phyloP scores from a whole-genome alignment of 2,888 invertebrate genomes.

The Leptopilina drosophilae region DNA sequence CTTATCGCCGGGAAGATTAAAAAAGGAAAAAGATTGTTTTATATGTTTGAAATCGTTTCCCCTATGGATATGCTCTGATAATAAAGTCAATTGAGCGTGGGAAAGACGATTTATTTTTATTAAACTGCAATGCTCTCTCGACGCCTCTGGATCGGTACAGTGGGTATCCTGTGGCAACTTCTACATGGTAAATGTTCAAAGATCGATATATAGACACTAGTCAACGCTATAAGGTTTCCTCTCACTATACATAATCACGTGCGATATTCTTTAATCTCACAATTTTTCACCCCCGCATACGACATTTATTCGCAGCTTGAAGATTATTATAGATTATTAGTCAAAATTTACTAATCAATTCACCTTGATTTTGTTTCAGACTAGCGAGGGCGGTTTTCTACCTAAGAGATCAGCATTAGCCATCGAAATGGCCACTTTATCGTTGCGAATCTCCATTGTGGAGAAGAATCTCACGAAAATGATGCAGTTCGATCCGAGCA shows the following conservation, averaged over 20 bases:
- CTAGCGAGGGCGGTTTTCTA: conserved; percentile 71
- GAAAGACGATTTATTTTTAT: conserved; percentile 68
- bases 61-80: conserved; percentile 50
- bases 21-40: too few species aligned
- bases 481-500: conserved; percentile 98
- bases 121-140: conserved; percentile 53
- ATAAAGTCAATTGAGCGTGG: conserved; percentile 64
- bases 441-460: conserved; percentile 91
- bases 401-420: conserved; percentile 66
- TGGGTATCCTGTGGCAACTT: conserved; percentile 59
- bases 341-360: background rate
- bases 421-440: conserved; percentile 83
- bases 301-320: too few species aligned
- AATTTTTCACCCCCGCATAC: too few species aligned
- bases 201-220: conserved; percentile 56
- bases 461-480: conserved; percentile 95
- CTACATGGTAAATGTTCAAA: conserved; percentile 59
- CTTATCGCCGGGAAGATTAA: too few species aligned
- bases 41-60: too few species aligned
- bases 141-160: conserved; percentile 54
- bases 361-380: conserved; percentile 62
- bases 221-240: conserved; percentile 17
- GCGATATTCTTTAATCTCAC: conserved; percentile 20
- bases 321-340: background rate
- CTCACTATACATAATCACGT: conserved; percentile 1